Evolutionary conservation across 2,797 vertebrate species (phyloP).

Genomic region (Poeciliopsis gracilis): DNA sequence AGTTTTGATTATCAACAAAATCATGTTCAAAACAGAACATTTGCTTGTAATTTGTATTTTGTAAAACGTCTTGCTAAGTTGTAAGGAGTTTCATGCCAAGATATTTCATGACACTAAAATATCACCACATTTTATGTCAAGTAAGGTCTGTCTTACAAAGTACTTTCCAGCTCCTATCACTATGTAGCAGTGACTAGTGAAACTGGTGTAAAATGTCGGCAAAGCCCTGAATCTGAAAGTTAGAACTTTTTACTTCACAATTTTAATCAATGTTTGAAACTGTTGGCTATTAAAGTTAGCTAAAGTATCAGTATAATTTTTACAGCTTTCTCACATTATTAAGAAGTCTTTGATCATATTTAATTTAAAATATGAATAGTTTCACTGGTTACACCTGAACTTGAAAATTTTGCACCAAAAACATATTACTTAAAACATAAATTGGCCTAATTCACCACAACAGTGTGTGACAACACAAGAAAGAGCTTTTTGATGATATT

Average conservation of each 20-base stretch:
- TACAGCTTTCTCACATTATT: not conserved
- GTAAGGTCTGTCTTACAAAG: not conserved
- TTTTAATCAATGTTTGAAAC: not conserved
- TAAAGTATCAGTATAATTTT: not conserved
- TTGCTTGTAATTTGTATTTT: constrained; percentile 32
- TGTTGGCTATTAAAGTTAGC: not conserved
- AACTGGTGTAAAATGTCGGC: not conserved
- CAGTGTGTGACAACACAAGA: not conserved
- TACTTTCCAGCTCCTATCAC: not conserved
- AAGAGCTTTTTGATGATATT: not conserved
- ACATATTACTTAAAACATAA: not conserved
- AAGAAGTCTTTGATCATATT: not conserved
- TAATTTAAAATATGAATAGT: not conserved
- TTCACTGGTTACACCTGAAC: not conserved
- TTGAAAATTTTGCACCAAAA: not conserved
- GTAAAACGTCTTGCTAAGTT: constrained; percentile 32
- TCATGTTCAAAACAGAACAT: constrained; percentile 37
- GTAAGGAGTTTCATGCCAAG: not conserved
- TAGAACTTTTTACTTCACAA: not conserved
- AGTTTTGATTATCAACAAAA: constrained; percentile 64
- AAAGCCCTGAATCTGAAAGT: not conserved
- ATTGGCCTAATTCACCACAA: not conserved
- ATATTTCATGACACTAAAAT: not conserved
- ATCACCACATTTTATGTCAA: not conserved
- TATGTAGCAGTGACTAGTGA: not conserved